Base-by-base conservation (phyloP, 2,113 vertebrate species). In the Epinephelus lanceolatus region DNA sequence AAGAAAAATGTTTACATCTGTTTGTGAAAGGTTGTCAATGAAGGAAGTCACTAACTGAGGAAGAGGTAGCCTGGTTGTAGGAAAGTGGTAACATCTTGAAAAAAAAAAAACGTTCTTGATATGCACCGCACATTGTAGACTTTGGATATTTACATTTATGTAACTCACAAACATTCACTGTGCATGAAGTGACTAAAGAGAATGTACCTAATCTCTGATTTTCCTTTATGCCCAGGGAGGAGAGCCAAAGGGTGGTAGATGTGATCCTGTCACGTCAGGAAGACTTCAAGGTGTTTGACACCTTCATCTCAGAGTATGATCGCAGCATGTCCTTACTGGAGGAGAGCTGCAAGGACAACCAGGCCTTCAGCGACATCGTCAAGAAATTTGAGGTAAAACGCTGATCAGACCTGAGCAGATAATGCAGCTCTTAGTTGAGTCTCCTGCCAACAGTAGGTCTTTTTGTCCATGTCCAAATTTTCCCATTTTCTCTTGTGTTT, bases 291-390 rank as follows among this genome's bases (percentile, higher is more conserved):
- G 94, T 97, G 85, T 99, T 99, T 47, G 95, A 95, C 19, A 83
- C 95, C 55, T 98, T 97, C 78, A 97, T 99, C 90, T 93, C 92
- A 2, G 94, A 97, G 85, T 99, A 98, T 65, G 98, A 99, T 81
- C 96, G 92, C 88, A 97, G 94, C 94, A 95, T 97, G 94, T 95
- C 95, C 71, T 81, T 98, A 83, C 95, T 99, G 52, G 94, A 97
- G 78, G 96, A 98, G 89, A 95, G 80, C 88, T 96, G 96, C 85
- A 94, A 95, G 84, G 96, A 90, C 67, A 95, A 84, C 73, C 93
- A 93, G 0, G 91, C 88, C 52, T 94, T 99, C 84, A 91, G 96
- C 47, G 80, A 91, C 56, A 71, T 95, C 7, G 89, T 98, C 87
- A 96, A 91, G 68, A 95, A 92, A 56, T 98, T 97, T 85, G 97